These are phyloP conservation scores for Pollachius pollachius DNA, from an alignment of 2,113 vertebrate species.

Conservation along the genomic window DNA sequence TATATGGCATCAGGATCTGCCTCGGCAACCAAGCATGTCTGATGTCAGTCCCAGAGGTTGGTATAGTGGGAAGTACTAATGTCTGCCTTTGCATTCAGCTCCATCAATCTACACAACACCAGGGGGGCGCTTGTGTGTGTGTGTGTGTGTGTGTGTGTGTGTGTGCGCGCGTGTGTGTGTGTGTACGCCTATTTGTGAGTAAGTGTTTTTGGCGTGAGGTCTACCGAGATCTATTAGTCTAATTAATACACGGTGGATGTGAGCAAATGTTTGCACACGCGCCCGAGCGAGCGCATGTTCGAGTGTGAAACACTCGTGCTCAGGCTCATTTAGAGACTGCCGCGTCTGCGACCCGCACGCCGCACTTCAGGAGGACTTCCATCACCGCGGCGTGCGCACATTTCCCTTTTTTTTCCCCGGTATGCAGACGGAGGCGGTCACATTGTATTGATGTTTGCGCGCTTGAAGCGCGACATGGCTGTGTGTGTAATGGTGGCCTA, in stretches of 20 bases:
- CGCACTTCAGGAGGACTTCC: slow-evolving; percentile 47
- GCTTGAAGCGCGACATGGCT: slow-evolving; percentile 66
- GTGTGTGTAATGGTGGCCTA: slow-evolving; percentile 59
- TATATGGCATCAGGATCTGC: too few species aligned
- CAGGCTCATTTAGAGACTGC: slow-evolving; percentile 45
- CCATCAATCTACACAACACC: not conserved
- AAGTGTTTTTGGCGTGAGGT: slow-evolving; percentile 29
- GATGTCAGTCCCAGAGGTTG: too few species aligned
- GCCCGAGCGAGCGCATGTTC: slow-evolving; percentile 15
- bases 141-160: too few species aligned
- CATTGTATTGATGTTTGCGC: slow-evolving; percentile 61
- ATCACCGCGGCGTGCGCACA: slow-evolving; percentile 35
- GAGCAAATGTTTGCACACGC: not conserved
- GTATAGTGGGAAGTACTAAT: not conserved
- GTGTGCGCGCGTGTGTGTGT: too few species aligned
- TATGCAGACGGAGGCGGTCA: slow-evolving; percentile 39
- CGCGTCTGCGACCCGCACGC: slow-evolving; percentile 23
- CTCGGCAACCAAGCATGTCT: too few species aligned
- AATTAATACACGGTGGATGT: slow-evolving; percentile 36
- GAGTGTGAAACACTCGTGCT: slow-evolving; percentile 29
- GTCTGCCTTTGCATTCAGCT: not conserved
- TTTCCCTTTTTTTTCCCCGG: slow-evolving; percentile 20
- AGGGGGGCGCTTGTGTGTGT: too few species aligned
- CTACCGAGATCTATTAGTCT: slow-evolving; percentile 52
- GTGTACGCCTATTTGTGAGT: too few species aligned